Conservation (phyloP, 2,888 invertebrate species). For the Isoperla grammatica region DNA sequence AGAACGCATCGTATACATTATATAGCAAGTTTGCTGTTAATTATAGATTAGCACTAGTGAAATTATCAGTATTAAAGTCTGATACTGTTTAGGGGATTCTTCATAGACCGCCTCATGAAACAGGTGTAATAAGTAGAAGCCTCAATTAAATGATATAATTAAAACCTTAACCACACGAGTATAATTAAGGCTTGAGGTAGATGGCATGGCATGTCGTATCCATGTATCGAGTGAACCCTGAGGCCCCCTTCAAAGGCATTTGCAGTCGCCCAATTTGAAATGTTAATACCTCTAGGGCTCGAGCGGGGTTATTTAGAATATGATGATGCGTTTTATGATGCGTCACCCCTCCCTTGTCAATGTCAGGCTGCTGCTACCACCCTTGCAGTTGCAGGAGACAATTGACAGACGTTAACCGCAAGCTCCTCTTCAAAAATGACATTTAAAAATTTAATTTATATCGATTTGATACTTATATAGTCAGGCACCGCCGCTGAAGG, state of each 20-base stretch:
- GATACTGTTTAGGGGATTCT: too few relatives aligned
- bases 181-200: not conserved
- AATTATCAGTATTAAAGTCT: too few relatives aligned
- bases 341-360: slow-evolving; percentile 27
- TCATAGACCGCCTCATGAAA: not conserved
- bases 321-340: slow-evolving; percentile 29
- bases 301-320: slow-evolving; percentile 21
- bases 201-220: slow-evolving; percentile 21
- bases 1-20: too few relatives aligned
- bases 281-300: slow-evolving; percentile 27
- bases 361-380: slow-evolving; percentile 20
- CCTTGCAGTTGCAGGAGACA: slow-evolving; percentile 18
- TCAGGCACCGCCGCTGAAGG: too few relatives aligned
- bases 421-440: slow-evolving; percentile 9
- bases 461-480: too few relatives aligned
- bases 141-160: slow-evolving; percentile 6
- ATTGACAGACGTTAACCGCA: slow-evolving; percentile 25
- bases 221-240: slow-evolving; percentile 12
- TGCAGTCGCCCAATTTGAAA: slow-evolving; percentile 27
- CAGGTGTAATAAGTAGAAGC: not conserved
- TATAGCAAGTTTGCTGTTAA: too few relatives aligned
- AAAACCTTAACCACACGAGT: not conserved
- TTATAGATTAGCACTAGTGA: too few relatives aligned
- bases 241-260: slow-evolving; percentile 28
- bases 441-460: not conserved